These are phyloP conservation scores for Phengaris alcon DNA, from an alignment of 2,888 invertebrate species.

Conservation along the genomic window DNA sequence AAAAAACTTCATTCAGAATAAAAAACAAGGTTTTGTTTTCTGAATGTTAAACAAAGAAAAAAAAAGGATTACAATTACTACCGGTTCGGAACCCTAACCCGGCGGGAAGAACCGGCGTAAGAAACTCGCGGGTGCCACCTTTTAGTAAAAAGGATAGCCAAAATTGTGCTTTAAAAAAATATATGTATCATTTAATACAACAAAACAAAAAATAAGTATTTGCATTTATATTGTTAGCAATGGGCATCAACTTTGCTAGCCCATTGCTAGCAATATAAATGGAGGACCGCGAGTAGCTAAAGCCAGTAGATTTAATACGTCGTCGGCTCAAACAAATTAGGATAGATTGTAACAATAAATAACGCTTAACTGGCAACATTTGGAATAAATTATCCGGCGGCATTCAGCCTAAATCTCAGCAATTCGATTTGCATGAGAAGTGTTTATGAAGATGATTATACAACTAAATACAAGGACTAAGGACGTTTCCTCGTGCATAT, in stretches of 20 bases:
- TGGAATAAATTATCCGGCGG: constrained; percentile 26
- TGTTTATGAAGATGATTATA: constrained; percentile 49
- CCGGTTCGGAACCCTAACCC: no score
- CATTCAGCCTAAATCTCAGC: constrained; percentile 23
- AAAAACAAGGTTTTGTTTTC: no score
- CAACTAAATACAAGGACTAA: constrained; percentile 55
- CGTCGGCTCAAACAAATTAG: constrained; percentile 17
- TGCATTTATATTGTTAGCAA: no score
- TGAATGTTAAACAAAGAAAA: no score
- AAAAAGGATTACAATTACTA: no score
- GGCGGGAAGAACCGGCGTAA: no score
- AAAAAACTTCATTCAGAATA: no score
- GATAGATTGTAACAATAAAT: constrained; percentile 27
- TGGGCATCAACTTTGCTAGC: background rate
- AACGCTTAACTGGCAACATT: constrained; percentile 26
- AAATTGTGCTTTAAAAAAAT: no score
- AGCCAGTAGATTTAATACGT: constrained; percentile 5
- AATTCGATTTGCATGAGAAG: constrained; percentile 31
- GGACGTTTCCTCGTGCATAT: constrained; percentile 57
- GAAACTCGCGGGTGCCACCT: no score
- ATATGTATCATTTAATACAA: no score
- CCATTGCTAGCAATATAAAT: background rate
- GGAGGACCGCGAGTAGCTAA: background rate
- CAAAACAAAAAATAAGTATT: no score
- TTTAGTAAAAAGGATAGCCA: no score